These are phyloP conservation scores for Aulostomus chinensis DNA, from an alignment of 2,797 vertebrate genomes.

Conservation along the genomic window DNA sequence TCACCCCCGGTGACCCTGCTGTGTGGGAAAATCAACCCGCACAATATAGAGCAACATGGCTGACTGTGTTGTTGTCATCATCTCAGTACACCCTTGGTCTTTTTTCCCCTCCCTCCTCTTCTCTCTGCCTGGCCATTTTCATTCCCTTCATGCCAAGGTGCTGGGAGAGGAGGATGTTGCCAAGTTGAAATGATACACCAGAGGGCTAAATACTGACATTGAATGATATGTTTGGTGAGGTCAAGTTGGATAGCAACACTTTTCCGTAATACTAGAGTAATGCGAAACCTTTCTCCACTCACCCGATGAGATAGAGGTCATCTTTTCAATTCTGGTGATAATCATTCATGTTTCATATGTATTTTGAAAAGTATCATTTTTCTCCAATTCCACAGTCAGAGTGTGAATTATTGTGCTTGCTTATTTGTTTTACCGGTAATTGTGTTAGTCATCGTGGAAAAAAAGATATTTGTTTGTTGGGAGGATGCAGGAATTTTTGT, in stretches of 20 bases:
- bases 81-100: slow-evolving; percentile 11
- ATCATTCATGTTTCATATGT: too few species aligned
- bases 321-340: too few species aligned
- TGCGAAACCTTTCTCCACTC: slow-evolving; percentile 11
- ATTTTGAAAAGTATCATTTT: too few species aligned
- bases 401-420: too few species aligned
- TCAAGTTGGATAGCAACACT: slow-evolving; percentile 23
- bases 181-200: slow-evolving; percentile 55
- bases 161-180: slow-evolving; percentile 22
- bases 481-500: too few species aligned
- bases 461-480: too few species aligned
- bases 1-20: slow-evolving; percentile 66
- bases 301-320: too few species aligned
- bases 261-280: slow-evolving; percentile 3
- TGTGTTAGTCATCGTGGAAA: too few species aligned
- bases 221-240: slow-evolving; percentile 53
- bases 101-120: slow-evolving; percentile 5
- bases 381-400: too few species aligned
- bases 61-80: slow-evolving; percentile 52
- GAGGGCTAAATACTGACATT: slow-evolving; percentile 50
- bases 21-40: slow-evolving; percentile 70
- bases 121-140: slow-evolving; percentile 39
- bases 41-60: slow-evolving; percentile 55
- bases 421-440: too few species aligned
- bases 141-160: slow-evolving; percentile 40